These are phyloP conservation scores for Fringilla coelebs DNA, from an alignment of 2,797 vertebrate genomes.

Conservation along the genomic window DNA sequence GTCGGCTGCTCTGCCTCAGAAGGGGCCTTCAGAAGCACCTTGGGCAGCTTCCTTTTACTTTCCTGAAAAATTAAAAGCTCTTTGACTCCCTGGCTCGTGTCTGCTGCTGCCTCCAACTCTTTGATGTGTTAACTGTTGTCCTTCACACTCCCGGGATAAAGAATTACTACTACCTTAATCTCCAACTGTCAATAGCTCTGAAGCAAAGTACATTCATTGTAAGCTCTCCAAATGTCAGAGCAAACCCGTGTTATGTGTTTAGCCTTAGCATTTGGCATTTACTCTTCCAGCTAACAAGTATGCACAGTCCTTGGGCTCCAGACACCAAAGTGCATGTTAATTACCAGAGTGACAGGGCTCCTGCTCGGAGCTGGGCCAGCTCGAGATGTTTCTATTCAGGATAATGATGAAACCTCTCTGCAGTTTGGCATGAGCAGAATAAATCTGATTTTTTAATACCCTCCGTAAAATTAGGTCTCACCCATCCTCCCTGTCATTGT, in stretches of 20 bases:
- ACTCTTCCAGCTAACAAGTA: conserved; percentile 75
- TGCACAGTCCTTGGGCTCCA: conserved; percentile 65
- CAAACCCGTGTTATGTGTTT: conserved; percentile 75
- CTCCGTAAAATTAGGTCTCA: not conserved
- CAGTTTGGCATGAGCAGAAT: not conserved
- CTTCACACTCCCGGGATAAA: conserved; percentile 70
- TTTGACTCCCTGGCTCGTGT: not conserved
- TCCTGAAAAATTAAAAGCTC: conserved; percentile 34
- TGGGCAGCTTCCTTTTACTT: not conserved
- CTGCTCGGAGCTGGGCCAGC: not conserved
- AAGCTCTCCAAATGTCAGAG: conserved; percentile 89
- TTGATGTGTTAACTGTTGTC: conserved; percentile 81
- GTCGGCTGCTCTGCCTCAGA: not conserved
- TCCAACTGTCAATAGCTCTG: conserved; percentile 83
- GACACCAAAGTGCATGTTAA: conserved; percentile 71
- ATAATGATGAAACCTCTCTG: not conserved
- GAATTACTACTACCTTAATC: conserved; percentile 79
- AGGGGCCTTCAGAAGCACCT: not conserved
- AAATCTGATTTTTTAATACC: not conserved
- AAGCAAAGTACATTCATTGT: conserved; percentile 82
- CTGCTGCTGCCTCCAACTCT: conserved; percentile 47
- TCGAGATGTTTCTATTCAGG: not conserved
- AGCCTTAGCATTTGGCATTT: conserved; percentile 81
- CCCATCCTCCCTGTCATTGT: not conserved
- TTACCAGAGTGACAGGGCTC: conserved; percentile 55